Percentiles rank a stretch among this genome's conserved stretches.
Evolutionary conservation across 2,888 invertebrate genomes (phyloP).

Genomic region (Sisyra terminalis): DNA sequence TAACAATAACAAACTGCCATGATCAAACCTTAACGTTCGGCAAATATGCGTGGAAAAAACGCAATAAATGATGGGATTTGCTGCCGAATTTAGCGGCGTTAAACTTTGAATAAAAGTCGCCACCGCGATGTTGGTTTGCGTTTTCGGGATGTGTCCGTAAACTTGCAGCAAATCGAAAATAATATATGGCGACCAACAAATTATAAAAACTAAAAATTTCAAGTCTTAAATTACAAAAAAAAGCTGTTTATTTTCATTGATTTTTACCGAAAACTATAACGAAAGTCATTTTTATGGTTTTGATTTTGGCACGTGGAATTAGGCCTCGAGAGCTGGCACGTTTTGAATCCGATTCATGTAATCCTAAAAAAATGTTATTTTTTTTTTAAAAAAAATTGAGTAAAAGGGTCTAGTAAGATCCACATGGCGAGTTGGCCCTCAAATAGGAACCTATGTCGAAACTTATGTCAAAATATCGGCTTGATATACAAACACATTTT

Average conservation of each 20-base stretch:
- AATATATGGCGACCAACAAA: slow-evolving; percentile 93
- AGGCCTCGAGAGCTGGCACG: slow-evolving; percentile 81
- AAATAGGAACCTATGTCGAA: too few species aligned
- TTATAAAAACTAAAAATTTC: slow-evolving; percentile 59
- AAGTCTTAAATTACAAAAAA: slow-evolving; percentile 1
- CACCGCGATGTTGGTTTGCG: slow-evolving; percentile 66
- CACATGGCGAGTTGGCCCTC: too few species aligned
- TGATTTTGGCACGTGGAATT: slow-evolving; percentile 85
- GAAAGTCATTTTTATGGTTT: slow-evolving; percentile 90
- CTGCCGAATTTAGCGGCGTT: slow-evolving; percentile 83
- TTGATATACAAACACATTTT: too few species aligned
- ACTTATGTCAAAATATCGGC: too few species aligned
- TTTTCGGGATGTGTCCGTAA: slow-evolving; percentile 61
- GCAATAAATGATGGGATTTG: slow-evolving; percentile 88
- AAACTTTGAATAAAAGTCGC: slow-evolving; percentile 84
- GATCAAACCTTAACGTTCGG: slow-evolving; percentile 56
- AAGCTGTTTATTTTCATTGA: not conserved
- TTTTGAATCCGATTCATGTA: slow-evolving; percentile 31
- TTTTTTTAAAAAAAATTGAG: not conserved
- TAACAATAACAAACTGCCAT: not conserved
- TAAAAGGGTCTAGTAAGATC: not conserved
- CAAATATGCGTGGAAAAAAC: slow-evolving; percentile 84
- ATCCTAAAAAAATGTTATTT: slow-evolving; percentile 4
- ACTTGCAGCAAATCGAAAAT: slow-evolving; percentile 83
- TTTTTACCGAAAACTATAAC: slow-evolving; percentile 61